phyloP scores from a whole-genome alignment of 2,888 invertebrate species.

The Aporophyla nigra region DNA sequence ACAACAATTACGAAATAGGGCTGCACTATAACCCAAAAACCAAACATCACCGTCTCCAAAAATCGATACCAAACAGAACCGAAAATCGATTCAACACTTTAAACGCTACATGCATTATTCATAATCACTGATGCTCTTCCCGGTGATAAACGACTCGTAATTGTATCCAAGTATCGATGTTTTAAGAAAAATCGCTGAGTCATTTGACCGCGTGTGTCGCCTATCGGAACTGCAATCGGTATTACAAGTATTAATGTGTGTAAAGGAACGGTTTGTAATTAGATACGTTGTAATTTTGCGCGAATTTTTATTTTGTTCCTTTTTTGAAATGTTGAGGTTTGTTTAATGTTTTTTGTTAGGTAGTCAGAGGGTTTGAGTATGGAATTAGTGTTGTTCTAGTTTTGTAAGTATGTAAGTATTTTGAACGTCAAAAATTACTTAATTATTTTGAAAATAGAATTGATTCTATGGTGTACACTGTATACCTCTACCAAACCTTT shows the following conservation, averaged over 20 bases:
- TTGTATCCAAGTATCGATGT: constrained; percentile 81
- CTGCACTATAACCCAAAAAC: not conserved
- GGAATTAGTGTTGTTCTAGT: too few species aligned
- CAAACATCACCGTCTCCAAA: constrained; percentile 33
- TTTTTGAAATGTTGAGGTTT: constrained; percentile 1
- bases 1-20: constrained; percentile 1
- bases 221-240: constrained; percentile 59
- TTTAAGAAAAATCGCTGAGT: constrained; percentile 81
- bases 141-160: constrained; percentile 84
- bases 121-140: constrained; percentile 61
- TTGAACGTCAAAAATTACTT: not conserved
- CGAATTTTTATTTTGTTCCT: constrained; percentile 7
- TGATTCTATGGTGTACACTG: not conserved
- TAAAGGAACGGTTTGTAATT: constrained; percentile 61
- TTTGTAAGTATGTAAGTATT: not conserved
- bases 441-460: not conserved
- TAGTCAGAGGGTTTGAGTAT: not conserved
- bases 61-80: constrained; percentile 15
- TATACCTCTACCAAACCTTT: too few species aligned
- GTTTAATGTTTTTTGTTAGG: not conserved
- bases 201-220: constrained; percentile 65
- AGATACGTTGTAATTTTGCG: constrained; percentile 55
- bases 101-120: constrained; percentile 65
- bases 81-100: constrained; percentile 64
- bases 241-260: constrained; percentile 59